Percentiles rank a stretch among this genome's conserved stretches.
These are phyloP conservation scores for Salticus scenicus DNA, from an alignment of 2,888 invertebrate genomes.

Conservation along the genomic window DNA sequence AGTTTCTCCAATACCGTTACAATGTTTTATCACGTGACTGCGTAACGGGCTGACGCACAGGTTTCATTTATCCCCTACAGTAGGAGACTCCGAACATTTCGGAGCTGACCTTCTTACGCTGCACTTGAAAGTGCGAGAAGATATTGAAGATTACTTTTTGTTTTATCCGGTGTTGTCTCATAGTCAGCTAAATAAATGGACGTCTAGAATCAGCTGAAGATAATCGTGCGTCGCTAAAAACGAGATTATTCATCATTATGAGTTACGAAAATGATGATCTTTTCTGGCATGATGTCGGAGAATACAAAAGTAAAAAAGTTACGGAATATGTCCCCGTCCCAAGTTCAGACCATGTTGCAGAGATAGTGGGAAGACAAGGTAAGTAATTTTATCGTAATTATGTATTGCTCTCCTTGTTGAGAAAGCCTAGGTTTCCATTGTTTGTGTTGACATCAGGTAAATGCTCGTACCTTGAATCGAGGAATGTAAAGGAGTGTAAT, in stretches of 20 bases:
- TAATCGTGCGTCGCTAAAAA: conserved; percentile 89
- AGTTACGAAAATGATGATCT: conserved; percentile 74
- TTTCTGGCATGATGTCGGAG: conserved; percentile 67
- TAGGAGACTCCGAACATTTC: conserved; percentile 43
- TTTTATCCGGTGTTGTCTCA: conserved; percentile 81
- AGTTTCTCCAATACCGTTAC: conserved; percentile 2
- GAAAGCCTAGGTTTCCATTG: conserved; percentile 34
- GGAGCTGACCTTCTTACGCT: conserved; percentile 51
- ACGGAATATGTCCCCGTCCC: conserved; percentile 99
- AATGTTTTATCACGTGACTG: conserved; percentile 46
- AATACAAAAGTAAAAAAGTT: conserved; percentile 84
- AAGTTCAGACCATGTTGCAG: conserved; percentile 99
- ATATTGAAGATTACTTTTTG: conserved; percentile 55
- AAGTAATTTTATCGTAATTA: conserved; percentile 75
- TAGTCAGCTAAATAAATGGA: conserved; percentile 84
- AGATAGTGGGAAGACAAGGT: conserved; percentile 99
- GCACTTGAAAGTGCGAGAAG: conserved; percentile 52
- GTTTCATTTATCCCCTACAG: conserved; percentile 53
- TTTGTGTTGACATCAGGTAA: conserved; percentile 52
- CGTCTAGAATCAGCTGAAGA: conserved; percentile 81
- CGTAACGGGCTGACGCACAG: conserved; percentile 61
- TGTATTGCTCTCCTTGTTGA: conserved; percentile 41
- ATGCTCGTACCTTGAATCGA: not conserved
- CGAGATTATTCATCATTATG: conserved; percentile 85
- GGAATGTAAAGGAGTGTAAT: not conserved